Conservation (phyloP, 2,113 vertebrate species). For the Murina feae region DNA sequence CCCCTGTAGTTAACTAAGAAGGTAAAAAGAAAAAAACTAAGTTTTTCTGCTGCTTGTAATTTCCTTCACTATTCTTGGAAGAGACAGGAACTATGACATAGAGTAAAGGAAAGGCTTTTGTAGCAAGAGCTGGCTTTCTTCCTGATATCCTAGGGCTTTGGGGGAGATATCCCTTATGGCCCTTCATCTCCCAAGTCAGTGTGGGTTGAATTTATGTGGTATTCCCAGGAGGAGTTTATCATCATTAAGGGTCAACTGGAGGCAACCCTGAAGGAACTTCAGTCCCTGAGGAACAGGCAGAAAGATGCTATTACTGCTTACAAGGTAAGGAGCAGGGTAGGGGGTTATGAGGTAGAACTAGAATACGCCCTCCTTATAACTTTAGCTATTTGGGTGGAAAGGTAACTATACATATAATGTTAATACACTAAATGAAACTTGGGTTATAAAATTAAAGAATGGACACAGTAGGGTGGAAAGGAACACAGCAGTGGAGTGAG, state of each 20-base stretch:
- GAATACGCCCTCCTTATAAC: neutral
- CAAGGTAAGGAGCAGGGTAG: constrained; percentile 66
- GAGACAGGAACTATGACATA: neutral
- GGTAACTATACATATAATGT: neutral
- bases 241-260: constrained; percentile 22
- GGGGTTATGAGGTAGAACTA: neutral
- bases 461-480: neutral
- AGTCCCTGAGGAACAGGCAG: constrained; percentile 25
- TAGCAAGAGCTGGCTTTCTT: neutral
- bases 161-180: neutral
- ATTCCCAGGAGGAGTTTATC: constrained; percentile 53
- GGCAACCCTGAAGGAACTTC: constrained; percentile 36
- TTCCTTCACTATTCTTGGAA: neutral
- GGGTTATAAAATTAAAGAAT: neutral
- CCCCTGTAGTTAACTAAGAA: neutral
- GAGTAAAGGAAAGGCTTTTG: neutral
- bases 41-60: neutral
- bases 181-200: neutral
- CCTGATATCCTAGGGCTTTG: neutral
- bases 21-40: neutral
- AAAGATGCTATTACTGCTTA: constrained; percentile 19
- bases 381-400: neutral
- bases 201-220: constrained; percentile 12
- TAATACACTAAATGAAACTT: neutral
- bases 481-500: neutral